Conservation (phyloP, 1,140 invertebrate species). For the Hycleus cichorii region DNA sequence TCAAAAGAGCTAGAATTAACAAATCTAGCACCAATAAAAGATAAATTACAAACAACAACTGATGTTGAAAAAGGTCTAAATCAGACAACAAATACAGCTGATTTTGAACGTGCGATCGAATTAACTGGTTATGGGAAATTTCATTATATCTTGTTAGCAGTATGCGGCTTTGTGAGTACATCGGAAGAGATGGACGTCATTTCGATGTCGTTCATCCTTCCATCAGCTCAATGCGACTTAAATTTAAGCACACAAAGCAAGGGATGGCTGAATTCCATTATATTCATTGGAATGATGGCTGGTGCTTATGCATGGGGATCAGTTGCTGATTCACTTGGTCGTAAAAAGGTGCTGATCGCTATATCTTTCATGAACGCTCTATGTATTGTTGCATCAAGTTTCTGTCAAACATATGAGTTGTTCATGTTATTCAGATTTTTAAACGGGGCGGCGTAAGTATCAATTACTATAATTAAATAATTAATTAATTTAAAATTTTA, state of each 20-base stretch:
- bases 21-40: constrained; percentile 22
- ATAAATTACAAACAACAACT: constrained; percentile 25
- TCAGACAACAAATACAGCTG: constrained; percentile 55
- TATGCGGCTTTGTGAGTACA: constrained; percentile 88
- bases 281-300: constrained; percentile 87
- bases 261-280: constrained; percentile 82
- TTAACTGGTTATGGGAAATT: constrained; percentile 84
- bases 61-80: constrained; percentile 47
- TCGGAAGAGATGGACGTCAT: constrained; percentile 95
- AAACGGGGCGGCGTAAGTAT: constrained; percentile 85
- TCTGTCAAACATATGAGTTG: constrained; percentile 76
- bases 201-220: constrained; percentile 89
- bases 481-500: neutral
- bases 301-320: constrained; percentile 88
- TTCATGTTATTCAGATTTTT: constrained; percentile 86
- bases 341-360: constrained; percentile 76
- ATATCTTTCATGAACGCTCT: constrained; percentile 84
- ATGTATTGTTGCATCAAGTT: constrained; percentile 80
- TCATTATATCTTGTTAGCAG: constrained; percentile 77
- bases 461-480: neutral
- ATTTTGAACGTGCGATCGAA: constrained; percentile 77
- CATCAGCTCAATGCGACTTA: constrained; percentile 87
- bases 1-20: constrained; percentile 60
- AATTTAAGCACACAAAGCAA: constrained; percentile 75
- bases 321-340: constrained; percentile 77